A percentile compares a stretch with the other conserved stretches of the same genome.
phyloP scores from a whole-genome alignment of 2,888 invertebrate genomes.

The Agriotes lineatus region DNA sequence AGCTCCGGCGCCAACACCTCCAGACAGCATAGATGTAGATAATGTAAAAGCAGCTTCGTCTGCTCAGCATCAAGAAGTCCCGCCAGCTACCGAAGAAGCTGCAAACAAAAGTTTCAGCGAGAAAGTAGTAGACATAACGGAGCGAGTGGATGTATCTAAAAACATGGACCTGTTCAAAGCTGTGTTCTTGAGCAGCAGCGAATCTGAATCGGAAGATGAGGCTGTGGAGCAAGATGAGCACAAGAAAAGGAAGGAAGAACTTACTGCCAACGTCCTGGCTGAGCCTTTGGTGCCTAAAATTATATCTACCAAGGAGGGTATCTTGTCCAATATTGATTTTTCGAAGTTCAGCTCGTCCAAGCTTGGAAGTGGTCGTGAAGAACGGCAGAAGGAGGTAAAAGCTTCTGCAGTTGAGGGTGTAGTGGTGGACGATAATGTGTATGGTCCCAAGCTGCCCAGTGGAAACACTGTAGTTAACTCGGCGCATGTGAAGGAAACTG shows the following conservation, averaged over 20 bases:
- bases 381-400: conserved; percentile 25
- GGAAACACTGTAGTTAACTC: conserved; percentile 44
- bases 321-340: conserved; percentile 60
- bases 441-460: conserved; percentile 72
- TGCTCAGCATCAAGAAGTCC: neutral
- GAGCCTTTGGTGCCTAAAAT: conserved; percentile 61
- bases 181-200: conserved; percentile 87
- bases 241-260: conserved; percentile 53
- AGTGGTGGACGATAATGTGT: conserved; percentile 59
- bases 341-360: conserved; percentile 35
- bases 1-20: neutral
- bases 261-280: conserved; percentile 57
- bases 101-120: neutral
- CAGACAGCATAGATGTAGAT: neutral
- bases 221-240: conserved; percentile 56
- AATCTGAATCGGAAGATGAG: conserved; percentile 70
- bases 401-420: neutral
- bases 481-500: conserved; percentile 51
- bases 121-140: conserved; percentile 56
- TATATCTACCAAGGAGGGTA: conserved; percentile 61
- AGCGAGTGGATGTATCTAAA: conserved; percentile 63
- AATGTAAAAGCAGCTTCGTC: neutral
- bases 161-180: conserved; percentile 88
- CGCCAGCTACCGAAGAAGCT: neutral
- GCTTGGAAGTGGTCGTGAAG: conserved; percentile 34